A percentile compares a stretch with the other conserved stretches of the same genome.
Conservation (phyloP, 1,140 invertebrate species). For the Drosophila obscura region DNA sequence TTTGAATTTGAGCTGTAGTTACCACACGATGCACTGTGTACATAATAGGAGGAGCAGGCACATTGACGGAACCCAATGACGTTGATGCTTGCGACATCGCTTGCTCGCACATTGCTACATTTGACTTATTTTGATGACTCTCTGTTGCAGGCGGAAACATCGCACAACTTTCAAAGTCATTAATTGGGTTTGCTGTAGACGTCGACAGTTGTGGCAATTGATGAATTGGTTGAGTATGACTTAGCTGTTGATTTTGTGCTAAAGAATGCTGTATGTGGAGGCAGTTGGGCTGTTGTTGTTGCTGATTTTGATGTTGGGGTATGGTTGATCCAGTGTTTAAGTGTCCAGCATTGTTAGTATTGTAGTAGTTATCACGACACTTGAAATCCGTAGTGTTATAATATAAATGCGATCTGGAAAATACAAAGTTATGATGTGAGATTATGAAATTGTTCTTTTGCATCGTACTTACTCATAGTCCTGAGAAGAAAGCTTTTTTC, state of each 20-base stretch:
- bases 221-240: conserved; percentile 50
- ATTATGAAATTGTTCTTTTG: neutral
- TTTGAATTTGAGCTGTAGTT: conserved; percentile 82
- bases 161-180: conserved; percentile 55
- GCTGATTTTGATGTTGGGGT: conserved; percentile 39
- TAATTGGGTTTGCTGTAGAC: conserved; percentile 51
- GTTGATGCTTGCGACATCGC: conserved; percentile 46
- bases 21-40: conserved; percentile 83
- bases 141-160: conserved; percentile 67
- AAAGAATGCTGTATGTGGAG: conserved; percentile 55
- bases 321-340: conserved; percentile 21
- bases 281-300: conserved; percentile 41
- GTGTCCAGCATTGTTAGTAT: conserved; percentile 39
- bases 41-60: conserved; percentile 75
- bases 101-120: conserved; percentile 58
- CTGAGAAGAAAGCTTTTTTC: conserved; percentile 74
- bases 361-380: conserved; percentile 79
- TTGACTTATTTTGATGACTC: conserved; percentile 57
- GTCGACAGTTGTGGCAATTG: conserved; percentile 56
- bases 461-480: conserved; percentile 76
- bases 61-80: conserved; percentile 55
- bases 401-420: conserved; percentile 70
- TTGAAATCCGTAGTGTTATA: conserved; percentile 76
- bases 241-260: conserved; percentile 59
- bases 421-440: neutral